Base-by-base conservation (phyloP, 2,113 vertebrate genomes). In the Scomber japonicus region DNA sequence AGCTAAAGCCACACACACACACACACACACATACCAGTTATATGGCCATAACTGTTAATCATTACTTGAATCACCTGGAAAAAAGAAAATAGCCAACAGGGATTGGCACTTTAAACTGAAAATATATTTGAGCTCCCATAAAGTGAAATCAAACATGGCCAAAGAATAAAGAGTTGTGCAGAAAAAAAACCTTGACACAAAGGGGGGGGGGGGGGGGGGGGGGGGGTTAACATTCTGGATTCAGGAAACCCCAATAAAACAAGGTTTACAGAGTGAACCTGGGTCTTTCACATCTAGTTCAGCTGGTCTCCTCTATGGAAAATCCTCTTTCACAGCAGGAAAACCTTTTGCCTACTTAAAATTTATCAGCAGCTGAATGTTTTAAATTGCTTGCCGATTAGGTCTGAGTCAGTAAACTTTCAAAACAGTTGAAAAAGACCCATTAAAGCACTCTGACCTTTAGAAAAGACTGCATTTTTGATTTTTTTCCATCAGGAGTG, bases 401-500 rank as follows among this genome's bases (percentile, higher is more conserved):
- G 24, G 24, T 27, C 24, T 27, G 24, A 27, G 24, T 27, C 24
- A 27, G 24, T 27, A 27, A 27, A 27, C 24, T 27, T 2, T 27
- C 24, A 27, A 27, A 27, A 19, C 35, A 40, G 35, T 40, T 40
- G 35, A 40, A 40, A 55, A 54, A 55, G 40, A 21, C 3, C 54
- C 30, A 55, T 17, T 76, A 44, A 74, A 78, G 4, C 24, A 8
- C 5, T 19, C 31, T 31, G 76, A 51, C 31, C 24, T 62, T 49
- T 46, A n/a, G 13, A 8, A n/a, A 24, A 66, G 27, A 45, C 24
- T 21, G 5, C 12, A 54, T 62, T 75, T 74, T 6, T 30, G 3
- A 46, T 15, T 75, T 19, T 72, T 57, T 5, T 12, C 35, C 35
- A 9, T 54, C 31, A 73, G 80, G 56, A 78, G 73, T 62, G 69